Evolutionary conservation across 2,888 invertebrate genomes (phyloP).

Genomic region (Limnephilus marmoratus): DNA sequence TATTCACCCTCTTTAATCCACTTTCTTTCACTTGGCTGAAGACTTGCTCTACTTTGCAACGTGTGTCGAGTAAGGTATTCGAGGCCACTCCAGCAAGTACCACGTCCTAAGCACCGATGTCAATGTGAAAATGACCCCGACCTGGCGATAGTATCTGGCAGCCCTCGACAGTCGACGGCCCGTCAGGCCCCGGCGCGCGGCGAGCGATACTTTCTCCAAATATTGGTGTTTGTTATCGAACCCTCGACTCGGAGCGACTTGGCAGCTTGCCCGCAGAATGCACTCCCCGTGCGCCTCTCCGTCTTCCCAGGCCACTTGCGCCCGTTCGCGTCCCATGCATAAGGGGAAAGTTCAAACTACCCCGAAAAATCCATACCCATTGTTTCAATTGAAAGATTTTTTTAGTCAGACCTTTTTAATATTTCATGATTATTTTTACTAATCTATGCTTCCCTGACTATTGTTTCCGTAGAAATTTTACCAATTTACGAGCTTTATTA

Average conservation of each 20-base stretch:
- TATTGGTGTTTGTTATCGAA: slow-evolving; percentile 9
- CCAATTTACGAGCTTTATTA: neutral
- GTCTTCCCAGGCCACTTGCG: neutral
- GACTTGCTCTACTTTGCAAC: neutral
- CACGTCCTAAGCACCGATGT: neutral
- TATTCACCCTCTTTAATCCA: neutral
- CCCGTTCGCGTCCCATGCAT: neutral
- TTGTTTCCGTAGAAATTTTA: neutral
- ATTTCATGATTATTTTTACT: no score
- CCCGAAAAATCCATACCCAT: neutral
- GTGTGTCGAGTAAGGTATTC: neutral
- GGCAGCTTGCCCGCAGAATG: slow-evolving; percentile 7
- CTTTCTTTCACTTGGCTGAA: neutral
- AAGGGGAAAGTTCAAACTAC: neutral
- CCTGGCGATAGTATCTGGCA: neutral
- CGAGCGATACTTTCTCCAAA: slow-evolving; percentile 2
- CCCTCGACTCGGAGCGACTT: slow-evolving; percentile 21
- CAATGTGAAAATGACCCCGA: neutral
- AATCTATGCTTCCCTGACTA: neutral
- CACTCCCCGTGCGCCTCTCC: neutral
- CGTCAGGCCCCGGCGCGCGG: neutral
- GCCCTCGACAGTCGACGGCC: neutral
- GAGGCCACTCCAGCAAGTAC: neutral
- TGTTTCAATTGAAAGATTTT: neutral
- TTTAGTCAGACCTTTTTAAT: neutral